These are phyloP conservation scores for Neolamprologus fasciatus DNA, from an alignment of 2,113 vertebrate genomes.

Conservation along the genomic window DNA sequence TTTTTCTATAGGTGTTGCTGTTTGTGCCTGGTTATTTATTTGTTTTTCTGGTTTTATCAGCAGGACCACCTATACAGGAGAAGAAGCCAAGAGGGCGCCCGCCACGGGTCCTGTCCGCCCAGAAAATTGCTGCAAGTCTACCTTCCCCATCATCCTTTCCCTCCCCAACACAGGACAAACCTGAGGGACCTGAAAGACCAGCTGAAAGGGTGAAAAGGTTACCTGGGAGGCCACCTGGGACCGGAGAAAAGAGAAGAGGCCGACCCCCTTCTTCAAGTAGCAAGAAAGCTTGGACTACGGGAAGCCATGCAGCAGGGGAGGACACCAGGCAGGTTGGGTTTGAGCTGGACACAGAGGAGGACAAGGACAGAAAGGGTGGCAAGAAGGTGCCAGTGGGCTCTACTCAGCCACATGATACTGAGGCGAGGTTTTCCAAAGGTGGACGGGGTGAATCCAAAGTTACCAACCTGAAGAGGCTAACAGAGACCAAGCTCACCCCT, in stretches of 20 bases:
- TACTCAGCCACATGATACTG: conserved; percentile 48
- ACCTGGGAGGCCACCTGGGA: conserved; percentile 73
- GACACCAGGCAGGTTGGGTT: conserved; percentile 55
- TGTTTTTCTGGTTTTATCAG: not conserved
- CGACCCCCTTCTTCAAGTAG: conserved; percentile 83
- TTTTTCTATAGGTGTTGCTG: not conserved
- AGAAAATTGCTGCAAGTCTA: conserved; percentile 48
- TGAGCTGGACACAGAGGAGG: conserved; percentile 70
- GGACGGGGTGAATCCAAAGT: conserved; percentile 64
- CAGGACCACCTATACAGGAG: conserved; percentile 52
- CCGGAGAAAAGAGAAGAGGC: conserved; percentile 87
- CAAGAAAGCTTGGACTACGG: conserved; percentile 71
- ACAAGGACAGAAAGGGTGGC: conserved; percentile 78
- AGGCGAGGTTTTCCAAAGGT: conserved; percentile 54
- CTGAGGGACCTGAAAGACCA: conserved; percentile 71
- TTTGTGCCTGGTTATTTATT: not conserved
- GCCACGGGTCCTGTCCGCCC: conserved; percentile 57
- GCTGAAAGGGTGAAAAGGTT: conserved; percentile 83
- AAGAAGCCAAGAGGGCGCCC: conserved; percentile 77
- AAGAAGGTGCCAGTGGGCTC: conserved; percentile 74
- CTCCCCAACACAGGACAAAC: conserved; percentile 70
- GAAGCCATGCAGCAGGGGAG: conserved; percentile 70
- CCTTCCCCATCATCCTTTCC: conserved; percentile 34
- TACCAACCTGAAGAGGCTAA: conserved; percentile 86
- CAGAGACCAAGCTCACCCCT: conserved; percentile 85